Evolutionary conservation across 2,113 vertebrate species (phyloP), one percentile per base, ranked within the genome.

Genomic region (Corythaixoides concolor): DNA sequence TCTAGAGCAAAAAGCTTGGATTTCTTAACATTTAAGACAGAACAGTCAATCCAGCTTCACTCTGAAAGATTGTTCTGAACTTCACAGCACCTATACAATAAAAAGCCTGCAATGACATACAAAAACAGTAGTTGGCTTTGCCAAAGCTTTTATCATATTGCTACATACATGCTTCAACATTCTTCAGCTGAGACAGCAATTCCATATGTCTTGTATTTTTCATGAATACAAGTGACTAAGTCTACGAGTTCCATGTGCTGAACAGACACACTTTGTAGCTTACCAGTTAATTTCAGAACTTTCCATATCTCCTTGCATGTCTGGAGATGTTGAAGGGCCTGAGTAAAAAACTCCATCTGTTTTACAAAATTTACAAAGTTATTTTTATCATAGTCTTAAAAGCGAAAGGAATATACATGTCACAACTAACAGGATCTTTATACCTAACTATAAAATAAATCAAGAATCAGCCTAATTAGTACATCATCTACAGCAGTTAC

Each of bases 251-350:
- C 6, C 30, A 27, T 5, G 37, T 78, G 58, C 49, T 68, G 50
- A 74, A 76, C 50, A 89, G 33, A 76, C n/a, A 59, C 11, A 41
- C 6, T n/a, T 58, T 64, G 39, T 30, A 75, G 37, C 93, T 95
- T 64, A 99, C 99, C 99, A 98, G 98, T 98, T 89, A 98, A 89
- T 96, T 99, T 99, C 88, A 99, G 97, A 53, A 97, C 93, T 83
- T 97, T 99, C 98, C 99, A 99, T 35, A 99, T 92, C 78, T 98
- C 97, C 95, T 97, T 98, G 92, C 99, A 99, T 12, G 97, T 91
- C 93, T 98, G 97, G 88, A 99, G 98, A 92, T 98, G 94, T 19
- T 99, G 98, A 95, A 99, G 97, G 69, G 98, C 98, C 89, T 97
- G 97, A 75, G 90, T 98, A 76, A 99, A 97, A 85, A 98, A 96